Conservation (phyloP, 2,797 vertebrate species). For the Mormyrops boulengeri region DNA sequence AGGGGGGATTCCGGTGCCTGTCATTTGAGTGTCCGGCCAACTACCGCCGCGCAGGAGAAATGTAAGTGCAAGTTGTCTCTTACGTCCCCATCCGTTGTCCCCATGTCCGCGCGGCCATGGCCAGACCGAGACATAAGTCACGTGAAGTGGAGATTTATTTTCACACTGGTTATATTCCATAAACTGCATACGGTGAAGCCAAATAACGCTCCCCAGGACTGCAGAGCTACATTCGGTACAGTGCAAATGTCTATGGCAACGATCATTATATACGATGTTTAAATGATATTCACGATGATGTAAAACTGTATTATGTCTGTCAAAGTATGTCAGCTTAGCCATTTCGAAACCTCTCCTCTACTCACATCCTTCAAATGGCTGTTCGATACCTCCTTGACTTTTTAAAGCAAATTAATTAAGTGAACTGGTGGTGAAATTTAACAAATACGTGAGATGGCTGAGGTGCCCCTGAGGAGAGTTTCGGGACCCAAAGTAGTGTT, state of each 20-base stretch:
- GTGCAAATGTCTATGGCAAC: background rate
- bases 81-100: background rate
- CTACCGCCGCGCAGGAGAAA: constrained; percentile 78
- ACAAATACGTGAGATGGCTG: background rate
- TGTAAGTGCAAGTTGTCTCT: constrained; percentile 69
- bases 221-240: background rate
- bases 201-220: background rate
- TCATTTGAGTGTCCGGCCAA: constrained; percentile 81
- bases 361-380: background rate
- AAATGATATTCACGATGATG: background rate
- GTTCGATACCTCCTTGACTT: background rate
- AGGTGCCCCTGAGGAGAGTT: background rate
- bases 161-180: background rate
- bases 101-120: background rate
- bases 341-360: background rate
- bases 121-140: background rate
- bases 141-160: background rate
- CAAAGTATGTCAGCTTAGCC: background rate
- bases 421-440: background rate
- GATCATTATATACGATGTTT: background rate
- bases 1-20: constrained; percentile 83
- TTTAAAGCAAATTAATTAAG: background rate
- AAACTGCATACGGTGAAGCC: background rate
- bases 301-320: background rate
- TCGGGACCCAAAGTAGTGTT: background rate